phyloP scores from a whole-genome alignment of 2,888 invertebrate species.

The Leptura quadrifasciata region DNA sequence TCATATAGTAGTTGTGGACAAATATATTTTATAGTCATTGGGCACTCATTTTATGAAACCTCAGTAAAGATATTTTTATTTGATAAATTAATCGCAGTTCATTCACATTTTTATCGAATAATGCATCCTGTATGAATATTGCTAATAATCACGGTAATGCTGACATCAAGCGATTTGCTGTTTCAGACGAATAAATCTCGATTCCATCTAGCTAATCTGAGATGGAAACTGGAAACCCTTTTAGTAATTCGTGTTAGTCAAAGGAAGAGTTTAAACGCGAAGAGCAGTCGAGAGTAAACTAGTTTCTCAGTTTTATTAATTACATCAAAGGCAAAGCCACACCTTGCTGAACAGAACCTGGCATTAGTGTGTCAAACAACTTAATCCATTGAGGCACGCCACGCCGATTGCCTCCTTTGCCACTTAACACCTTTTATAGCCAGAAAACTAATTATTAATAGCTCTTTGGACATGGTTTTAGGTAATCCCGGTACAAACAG shows the following conservation, averaged over 20 bases:
- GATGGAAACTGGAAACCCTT: constrained; percentile 35
- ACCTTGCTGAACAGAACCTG: constrained; percentile 49
- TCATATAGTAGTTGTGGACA: no score
- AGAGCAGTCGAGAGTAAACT: constrained; percentile 44
- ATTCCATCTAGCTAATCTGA: constrained; percentile 17
- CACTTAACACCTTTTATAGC: constrained; percentile 39
- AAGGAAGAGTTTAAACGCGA: constrained; percentile 26
- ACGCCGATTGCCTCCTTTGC: constrained; percentile 38
- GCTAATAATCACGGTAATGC: not conserved
- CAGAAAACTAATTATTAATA: constrained; percentile 39
- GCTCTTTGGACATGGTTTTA: constrained; percentile 22
- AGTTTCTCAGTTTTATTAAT: constrained; percentile 49
- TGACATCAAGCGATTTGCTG: constrained; percentile 7
- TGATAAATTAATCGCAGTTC: not conserved
- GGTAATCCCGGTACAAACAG: constrained; percentile 27
- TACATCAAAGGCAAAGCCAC: constrained; percentile 48
- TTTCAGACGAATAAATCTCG: constrained; percentile 4
- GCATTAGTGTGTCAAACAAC: constrained; percentile 47
- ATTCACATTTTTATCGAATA: not conserved
- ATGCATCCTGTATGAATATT: not conserved
- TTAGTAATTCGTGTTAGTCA: constrained; percentile 28
- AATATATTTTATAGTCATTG: no score
- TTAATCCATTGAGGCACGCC: constrained; percentile 33
- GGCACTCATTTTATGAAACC: no score
- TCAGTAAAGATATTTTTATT: no score